phyloP scores from a whole-genome alignment of 2,888 invertebrate species.

The Pollenia labialis region DNA sequence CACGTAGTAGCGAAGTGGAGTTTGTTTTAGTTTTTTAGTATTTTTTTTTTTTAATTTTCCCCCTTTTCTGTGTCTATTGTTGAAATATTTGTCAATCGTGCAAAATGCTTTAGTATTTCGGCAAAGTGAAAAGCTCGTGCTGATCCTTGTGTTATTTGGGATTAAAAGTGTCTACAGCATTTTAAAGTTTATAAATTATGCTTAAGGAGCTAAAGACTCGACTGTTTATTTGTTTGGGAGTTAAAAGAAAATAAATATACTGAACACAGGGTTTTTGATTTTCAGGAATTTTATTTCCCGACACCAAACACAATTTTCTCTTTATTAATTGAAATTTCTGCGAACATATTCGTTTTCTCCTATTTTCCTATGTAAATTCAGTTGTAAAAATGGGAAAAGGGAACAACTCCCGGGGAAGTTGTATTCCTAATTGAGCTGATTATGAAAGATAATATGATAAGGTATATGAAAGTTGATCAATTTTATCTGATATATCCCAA shows the following conservation, averaged over 20 bases:
- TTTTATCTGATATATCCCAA: no score
- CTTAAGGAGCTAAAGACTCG: conserved; percentile 18
- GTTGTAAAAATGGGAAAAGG: no score
- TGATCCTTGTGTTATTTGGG: conserved; percentile 65
- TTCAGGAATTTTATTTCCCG: no score
- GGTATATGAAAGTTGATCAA: no score
- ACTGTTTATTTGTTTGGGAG: conserved; percentile 29
- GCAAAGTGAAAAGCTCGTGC: conserved; percentile 61
- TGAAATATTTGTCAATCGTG: conserved; percentile 63
- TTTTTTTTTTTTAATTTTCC: not conserved
- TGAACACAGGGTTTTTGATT: no score
- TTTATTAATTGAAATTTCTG: no score
- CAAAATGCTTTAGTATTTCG: conserved; percentile 52
- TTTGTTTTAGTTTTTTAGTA: conserved; percentile 12
- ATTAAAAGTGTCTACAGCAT: conserved; percentile 62
- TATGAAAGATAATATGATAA: no score
- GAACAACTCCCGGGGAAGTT: no score
- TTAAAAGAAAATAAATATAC: not conserved
- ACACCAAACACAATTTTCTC: no score
- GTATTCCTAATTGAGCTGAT: no score
- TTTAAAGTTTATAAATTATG: conserved; percentile 59
- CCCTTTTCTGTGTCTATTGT: not conserved
- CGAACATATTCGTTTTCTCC: no score
- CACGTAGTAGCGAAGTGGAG: conserved; percentile 54
- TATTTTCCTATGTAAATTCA: no score